Percentiles rank a stretch among this genome's conserved stretches.
Conservation (phyloP, 2,113 vertebrate species). For the Petroica traversi region DNA sequence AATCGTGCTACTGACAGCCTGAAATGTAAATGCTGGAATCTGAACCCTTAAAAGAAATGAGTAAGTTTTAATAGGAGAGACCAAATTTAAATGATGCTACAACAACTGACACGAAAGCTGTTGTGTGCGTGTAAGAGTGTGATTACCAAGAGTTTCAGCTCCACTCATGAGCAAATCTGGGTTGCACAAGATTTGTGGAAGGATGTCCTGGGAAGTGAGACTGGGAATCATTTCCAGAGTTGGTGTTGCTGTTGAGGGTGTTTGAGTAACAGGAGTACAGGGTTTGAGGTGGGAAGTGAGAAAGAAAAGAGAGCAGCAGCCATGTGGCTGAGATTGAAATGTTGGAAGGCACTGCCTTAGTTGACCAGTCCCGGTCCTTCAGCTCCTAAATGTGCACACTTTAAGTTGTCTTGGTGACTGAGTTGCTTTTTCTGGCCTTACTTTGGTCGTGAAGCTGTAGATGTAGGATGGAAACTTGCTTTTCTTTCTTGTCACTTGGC, state of each 20-base stretch:
- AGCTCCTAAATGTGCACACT: background rate
- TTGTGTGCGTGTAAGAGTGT: accelerated
- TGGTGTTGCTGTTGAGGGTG: background rate
- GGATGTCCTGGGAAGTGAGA: background rate
- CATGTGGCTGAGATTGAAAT: background rate
- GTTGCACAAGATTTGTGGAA: background rate
- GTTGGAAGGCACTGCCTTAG: background rate
- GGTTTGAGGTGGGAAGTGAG: background rate
- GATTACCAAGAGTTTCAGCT: background rate
- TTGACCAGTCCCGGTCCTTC: background rate
- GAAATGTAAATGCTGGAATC: background rate
- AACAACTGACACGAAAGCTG: background rate
- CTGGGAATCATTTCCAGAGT: background rate
- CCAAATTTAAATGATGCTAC: background rate
- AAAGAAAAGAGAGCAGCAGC: background rate
- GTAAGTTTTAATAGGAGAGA: background rate
- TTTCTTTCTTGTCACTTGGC: background rate
- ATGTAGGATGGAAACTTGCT: background rate
- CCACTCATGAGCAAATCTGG: background rate
- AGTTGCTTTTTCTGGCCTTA: background rate
- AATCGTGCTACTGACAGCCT: background rate
- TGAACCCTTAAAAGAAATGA: background rate
- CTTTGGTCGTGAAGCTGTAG: background rate
- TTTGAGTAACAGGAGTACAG: background rate
- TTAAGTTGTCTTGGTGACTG: background rate